phyloP scores from a whole-genome alignment of 2,888 invertebrate species.

The Cybosia mesomella region DNA sequence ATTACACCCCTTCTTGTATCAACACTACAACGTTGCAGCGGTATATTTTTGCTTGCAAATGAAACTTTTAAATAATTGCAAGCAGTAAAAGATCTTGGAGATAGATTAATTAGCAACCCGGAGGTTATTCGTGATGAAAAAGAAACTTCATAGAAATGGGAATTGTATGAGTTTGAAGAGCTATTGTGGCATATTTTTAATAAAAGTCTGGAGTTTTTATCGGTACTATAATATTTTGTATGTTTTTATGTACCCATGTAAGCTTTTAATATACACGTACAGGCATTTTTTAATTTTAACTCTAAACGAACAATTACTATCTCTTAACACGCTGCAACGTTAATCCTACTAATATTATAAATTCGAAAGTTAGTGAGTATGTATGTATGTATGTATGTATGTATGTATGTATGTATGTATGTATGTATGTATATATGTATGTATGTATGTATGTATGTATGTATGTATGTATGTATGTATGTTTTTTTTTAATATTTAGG shows the following conservation, averaged over 20 bases:
- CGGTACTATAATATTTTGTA: background rate
- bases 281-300: too few species aligned
- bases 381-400: too few species aligned
- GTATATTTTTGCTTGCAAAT: slow-evolving; percentile 40
- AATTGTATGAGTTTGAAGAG: slow-evolving; percentile 44
- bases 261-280: background rate
- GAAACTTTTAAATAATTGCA: slow-evolving; percentile 48
- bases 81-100: slow-evolving; percentile 43
- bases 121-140: slow-evolving; percentile 51
- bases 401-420: too few species aligned
- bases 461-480: too few species aligned
- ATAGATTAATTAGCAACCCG: slow-evolving; percentile 50
- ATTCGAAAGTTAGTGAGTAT: too few species aligned
- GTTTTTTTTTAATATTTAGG: too few species aligned
- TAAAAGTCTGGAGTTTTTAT: slow-evolving; percentile 8
- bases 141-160: slow-evolving; percentile 45
- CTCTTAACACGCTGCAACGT: background rate
- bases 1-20: slow-evolving; percentile 48
- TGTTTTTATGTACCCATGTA: background rate
- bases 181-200: slow-evolving; percentile 33
- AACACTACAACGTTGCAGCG: slow-evolving; percentile 25
- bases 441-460: too few species aligned
- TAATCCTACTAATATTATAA: too few species aligned
- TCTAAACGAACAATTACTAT: background rate
- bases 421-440: too few species aligned